A percentile compares a stretch with the other conserved stretches of the same genome.
These are phyloP conservation scores for Acanthoscelides obtectus DNA, from an alignment of 2,888 invertebrate genomes.

Conservation along the genomic window DNA sequence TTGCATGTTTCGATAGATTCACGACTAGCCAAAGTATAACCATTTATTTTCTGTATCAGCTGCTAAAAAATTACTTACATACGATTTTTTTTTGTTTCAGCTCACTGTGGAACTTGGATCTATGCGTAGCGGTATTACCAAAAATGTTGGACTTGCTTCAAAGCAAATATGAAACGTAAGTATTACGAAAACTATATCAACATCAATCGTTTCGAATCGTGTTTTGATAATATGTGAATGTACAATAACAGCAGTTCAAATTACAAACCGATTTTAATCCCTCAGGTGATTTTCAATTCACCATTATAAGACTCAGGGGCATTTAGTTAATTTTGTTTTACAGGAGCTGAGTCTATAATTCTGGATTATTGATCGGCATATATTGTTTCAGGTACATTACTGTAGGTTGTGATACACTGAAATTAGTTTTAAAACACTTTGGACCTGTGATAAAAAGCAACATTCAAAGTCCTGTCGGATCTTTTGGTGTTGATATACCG, in stretches of 20 bases:
- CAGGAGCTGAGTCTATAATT: too few relatives aligned
- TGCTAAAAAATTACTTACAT: constrained; percentile 8
- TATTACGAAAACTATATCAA: too few relatives aligned
- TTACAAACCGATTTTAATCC: too few relatives aligned
- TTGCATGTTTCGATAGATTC: too few relatives aligned
- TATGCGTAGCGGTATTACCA: constrained; percentile 82
- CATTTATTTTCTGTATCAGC: too few relatives aligned
- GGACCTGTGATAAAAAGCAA: constrained; percentile 89
- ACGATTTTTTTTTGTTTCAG: constrained; percentile 52
- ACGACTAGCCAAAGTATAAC: too few relatives aligned
- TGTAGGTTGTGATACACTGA: constrained; percentile 80
- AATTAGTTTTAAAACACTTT: constrained; percentile 88
- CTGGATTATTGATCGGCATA: too few relatives aligned
- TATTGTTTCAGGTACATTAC: constrained; percentile 74
- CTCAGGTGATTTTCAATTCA: background rate
- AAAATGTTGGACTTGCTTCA: constrained; percentile 83
- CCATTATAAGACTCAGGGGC: background rate
- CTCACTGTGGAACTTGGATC: constrained; percentile 88
- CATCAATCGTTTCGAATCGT: too few relatives aligned
- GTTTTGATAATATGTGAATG: too few relatives aligned
- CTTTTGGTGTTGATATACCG: constrained; percentile 90
- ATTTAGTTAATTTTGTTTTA: too few relatives aligned
- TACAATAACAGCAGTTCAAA: too few relatives aligned
- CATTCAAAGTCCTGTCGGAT: constrained; percentile 76
- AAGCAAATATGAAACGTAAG: constrained; percentile 96